Base-by-base conservation (phyloP, 2,797 vertebrate genomes). In the Centroberyx gerrardi region DNA sequence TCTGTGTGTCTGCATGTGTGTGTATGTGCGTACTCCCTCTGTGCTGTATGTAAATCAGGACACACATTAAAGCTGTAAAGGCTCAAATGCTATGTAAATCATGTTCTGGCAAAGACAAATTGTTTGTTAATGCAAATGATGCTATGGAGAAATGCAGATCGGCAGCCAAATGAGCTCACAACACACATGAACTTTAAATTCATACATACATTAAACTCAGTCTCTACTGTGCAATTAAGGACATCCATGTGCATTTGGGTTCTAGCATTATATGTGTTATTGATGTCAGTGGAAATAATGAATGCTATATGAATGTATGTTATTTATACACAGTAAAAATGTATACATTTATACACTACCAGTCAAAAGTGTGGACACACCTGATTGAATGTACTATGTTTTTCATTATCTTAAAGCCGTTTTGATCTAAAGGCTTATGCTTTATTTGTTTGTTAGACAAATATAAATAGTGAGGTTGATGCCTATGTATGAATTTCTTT, bases 21-120 rank as follows among this genome's bases (percentile, higher is more conserved):
- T 76, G 60, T 80, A 31, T 79, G 74, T 58, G 78, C 62, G 15
- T 81, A 74, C 53, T 74, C 82, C 18, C 76, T 49, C 55, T 62
- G 83, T 77, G 65, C 82, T 72, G 53, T 84, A 89, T 51, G 79
- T 87, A 76, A 90, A 90, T 58, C 85, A n/a, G 28, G 52, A 12
- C 36, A 68, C 31, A 55, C 10, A 33, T 80, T 70, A 53, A 72
- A 73, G 31, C 10, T 36, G 18, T 46, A 29, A 17, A 53, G 55
- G 13, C 51, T 18, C 18, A 18, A 9, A 10, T 10, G n/a, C 68
- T 59, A 74, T 74, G 65, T 60, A 56, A 75, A 72, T 67, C 36
- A n/a, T 56, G 28, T 62, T 17, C 33, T 0, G 22, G 59, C 52
- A 82, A 61, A 59, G 12, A 62, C 36, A 53, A 18, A 52, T 29